Conservation (phyloP, 2,888 invertebrate species). For the Erpobdella octoculata region DNA sequence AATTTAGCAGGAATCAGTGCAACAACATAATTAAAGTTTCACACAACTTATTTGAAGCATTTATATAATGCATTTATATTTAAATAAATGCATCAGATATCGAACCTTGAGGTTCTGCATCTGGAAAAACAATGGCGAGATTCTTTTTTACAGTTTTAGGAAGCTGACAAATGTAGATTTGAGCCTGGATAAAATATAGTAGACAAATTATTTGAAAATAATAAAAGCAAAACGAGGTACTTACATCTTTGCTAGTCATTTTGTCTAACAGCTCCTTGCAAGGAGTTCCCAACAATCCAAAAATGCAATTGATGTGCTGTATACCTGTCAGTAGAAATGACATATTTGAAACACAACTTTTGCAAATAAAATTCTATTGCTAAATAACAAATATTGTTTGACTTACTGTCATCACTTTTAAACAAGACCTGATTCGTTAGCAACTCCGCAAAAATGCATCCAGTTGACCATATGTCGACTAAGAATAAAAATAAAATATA, state of each 20-base stretch:
- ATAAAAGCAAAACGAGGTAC: neutral
- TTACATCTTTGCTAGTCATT: constrained; percentile 25
- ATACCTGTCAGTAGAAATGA: constrained; percentile 6
- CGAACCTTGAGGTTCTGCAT: constrained; percentile 36
- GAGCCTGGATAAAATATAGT: constrained; percentile 11
- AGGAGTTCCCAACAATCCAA: constrained; percentile 22
- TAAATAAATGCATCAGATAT: neutral
- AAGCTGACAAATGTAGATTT: constrained; percentile 19
- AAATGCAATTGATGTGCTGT: constrained; percentile 26
- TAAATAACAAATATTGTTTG: neutral
- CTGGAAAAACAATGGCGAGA: constrained; percentile 33
- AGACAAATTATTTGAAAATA: neutral
- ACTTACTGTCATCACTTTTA: constrained; percentile 27
- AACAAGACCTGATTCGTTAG: constrained; percentile 23
- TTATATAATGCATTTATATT: too few relatives aligned
- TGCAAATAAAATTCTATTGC: neutral
- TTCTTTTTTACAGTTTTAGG: constrained; percentile 33
- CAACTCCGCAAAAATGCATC: constrained; percentile 19
- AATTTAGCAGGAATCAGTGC: too few relatives aligned
- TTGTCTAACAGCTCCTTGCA: constrained; percentile 21
- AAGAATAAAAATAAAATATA: neutral
- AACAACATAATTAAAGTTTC: too few relatives aligned
- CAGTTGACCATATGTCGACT: constrained; percentile 28
- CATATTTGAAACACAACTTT: neutral
- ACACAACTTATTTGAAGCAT: neutral